These are phyloP conservation scores for Ctenodactylus gundi DNA, from an alignment of 2,113 vertebrate genomes.

Conservation along the genomic window DNA sequence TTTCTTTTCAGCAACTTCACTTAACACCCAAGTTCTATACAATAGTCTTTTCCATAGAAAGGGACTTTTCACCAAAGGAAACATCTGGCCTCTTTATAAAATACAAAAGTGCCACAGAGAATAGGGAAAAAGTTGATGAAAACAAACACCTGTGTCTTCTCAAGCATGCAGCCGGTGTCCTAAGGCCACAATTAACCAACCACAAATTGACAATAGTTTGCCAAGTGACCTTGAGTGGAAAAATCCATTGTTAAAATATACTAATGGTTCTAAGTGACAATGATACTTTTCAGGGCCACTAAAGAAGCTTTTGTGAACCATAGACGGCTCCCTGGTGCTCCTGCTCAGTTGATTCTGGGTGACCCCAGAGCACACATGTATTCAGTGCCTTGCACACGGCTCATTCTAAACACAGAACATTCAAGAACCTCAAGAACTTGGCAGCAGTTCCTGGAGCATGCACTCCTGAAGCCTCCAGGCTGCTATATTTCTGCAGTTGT, in stretches of 20 bases:
- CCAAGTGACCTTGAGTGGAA: background rate
- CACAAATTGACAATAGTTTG: background rate
- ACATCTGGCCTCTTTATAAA: background rate
- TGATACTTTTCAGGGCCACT: background rate
- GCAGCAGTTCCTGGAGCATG: background rate
- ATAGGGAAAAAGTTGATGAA: background rate
- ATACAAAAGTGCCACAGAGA: background rate
- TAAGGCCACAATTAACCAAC: background rate
- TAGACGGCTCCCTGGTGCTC: background rate
- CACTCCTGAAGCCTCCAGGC: background rate
- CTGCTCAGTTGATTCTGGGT: background rate
- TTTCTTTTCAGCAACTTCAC: conserved; percentile 9
- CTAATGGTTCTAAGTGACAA: background rate
- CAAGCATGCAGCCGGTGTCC: too few relatives aligned
- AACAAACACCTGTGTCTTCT: background rate
- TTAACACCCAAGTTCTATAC: background rate
- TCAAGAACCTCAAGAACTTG: background rate
- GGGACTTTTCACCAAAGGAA: background rate
- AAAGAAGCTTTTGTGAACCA: background rate
- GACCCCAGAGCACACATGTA: background rate
- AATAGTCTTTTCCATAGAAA: background rate
- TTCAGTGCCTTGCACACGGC: background rate
- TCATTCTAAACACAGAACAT: background rate
- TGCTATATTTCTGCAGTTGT: background rate
- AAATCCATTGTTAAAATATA: background rate